A percentile compares a stretch with the other conserved stretches of the same genome.
These are phyloP conservation scores for Penaeus monodon DNA, from an alignment of 2,888 invertebrate species.

Conservation along the genomic window DNA sequence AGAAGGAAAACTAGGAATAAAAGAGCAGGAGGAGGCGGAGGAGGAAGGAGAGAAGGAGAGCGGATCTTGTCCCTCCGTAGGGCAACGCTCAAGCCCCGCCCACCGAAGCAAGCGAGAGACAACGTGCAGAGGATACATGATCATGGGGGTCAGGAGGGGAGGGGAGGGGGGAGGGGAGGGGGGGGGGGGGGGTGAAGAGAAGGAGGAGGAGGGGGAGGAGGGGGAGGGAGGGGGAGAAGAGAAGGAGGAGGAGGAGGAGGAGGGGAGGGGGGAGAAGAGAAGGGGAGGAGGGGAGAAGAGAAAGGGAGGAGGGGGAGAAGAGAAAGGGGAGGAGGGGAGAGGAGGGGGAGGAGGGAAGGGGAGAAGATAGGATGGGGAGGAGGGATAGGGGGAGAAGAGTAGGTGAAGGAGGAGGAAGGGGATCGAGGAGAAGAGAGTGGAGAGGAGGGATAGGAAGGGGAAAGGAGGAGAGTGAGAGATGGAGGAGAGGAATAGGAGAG, in stretches of 20 bases:
- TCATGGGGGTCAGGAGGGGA: too few species aligned
- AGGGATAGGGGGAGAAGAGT: neutral
- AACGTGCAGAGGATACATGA: neutral
- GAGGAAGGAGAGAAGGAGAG: neutral
- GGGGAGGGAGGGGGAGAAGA: too few species aligned
- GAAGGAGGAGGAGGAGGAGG: too few species aligned
- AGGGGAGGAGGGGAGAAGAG: neutral
- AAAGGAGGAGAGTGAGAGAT: too few species aligned
- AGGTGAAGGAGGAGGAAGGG: neutral
- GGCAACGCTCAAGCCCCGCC: conserved; percentile 9
- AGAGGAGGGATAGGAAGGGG: too few species aligned
- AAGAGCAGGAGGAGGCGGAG: too few species aligned
- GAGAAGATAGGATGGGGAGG: neutral
- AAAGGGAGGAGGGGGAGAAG: neutral
- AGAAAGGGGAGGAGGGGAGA: neutral
- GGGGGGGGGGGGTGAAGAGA: neutral
- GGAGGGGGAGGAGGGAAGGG: neutral
- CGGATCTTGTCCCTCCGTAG: conserved; percentile 40
- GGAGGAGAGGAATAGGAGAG: too few species aligned
- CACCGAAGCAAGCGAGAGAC: neutral
- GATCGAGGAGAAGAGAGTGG: too few species aligned
- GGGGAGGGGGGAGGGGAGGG: too few species aligned
- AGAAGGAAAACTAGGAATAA: too few species aligned
- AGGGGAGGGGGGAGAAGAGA: too few species aligned
- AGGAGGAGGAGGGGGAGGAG: neutral